These are phyloP conservation scores for Ceyx margarethae DNA, from an alignment of 2,113 vertebrate species.

Conservation along the genomic window DNA sequence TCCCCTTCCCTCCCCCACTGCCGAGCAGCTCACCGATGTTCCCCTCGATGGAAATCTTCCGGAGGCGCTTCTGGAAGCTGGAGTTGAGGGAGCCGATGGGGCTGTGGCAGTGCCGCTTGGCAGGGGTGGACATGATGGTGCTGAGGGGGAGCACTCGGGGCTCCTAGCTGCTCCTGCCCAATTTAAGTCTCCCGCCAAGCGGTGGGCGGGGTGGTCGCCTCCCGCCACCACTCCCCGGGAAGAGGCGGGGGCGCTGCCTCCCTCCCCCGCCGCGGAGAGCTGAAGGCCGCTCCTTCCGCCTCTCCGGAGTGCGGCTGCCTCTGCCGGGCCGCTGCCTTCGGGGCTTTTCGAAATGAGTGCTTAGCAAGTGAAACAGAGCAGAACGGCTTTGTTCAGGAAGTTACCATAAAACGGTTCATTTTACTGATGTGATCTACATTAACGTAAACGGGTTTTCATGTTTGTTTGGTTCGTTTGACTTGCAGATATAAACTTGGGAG, in stretches of 20 bases:
- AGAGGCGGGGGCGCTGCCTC: background rate
- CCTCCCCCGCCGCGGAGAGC: background rate
- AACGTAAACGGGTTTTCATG: rapidly evolving
- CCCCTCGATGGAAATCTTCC: slow-evolving; percentile 83
- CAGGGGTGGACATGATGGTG: slow-evolving; percentile 75
- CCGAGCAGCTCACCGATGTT: slow-evolving; percentile 84
- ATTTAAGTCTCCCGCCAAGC: background rate
- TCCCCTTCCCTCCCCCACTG: rapidly evolving
- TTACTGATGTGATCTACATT: slow-evolving; percentile 1
- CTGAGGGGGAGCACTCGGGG: background rate
- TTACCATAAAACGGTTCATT: background rate
- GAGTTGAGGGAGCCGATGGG: slow-evolving; percentile 22
- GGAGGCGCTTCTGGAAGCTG: slow-evolving; percentile 73
- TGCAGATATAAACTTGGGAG: background rate
- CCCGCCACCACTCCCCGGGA: background rate
- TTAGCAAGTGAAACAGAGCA: background rate
- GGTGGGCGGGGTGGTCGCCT: slow-evolving; percentile 16
- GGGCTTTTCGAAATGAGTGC: background rate
- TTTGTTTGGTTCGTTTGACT: background rate
- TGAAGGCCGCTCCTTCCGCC: background rate
- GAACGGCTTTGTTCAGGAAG: background rate
- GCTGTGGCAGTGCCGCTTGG: slow-evolving; percentile 70
- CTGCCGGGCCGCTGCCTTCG: background rate
- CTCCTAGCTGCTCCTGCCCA: background rate
- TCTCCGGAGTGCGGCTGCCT: background rate